Base-by-base conservation (phyloP, 2,888 invertebrate species). In the Ophion slaviceki region DNA sequence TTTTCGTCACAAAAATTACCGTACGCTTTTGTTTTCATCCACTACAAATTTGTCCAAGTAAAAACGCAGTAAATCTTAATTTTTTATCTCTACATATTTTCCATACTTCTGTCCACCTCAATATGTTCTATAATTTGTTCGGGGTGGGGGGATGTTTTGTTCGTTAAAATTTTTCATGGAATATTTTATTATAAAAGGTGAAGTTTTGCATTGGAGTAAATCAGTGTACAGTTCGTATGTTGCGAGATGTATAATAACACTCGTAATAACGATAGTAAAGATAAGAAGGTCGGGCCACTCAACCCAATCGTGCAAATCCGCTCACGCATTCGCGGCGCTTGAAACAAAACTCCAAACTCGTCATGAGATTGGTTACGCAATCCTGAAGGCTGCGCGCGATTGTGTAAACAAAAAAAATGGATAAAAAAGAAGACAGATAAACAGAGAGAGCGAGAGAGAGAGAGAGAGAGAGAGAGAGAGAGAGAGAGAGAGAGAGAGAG, bases 281-380 rank as follows among this genome's bases (percentile, higher is more conserved):
- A 77, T 68, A 70, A 80, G 77, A 53, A 78, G 40, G 45, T 17
- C 82, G 36, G 66, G 45, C 66, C 5, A 62, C 59, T 71, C 84
- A 86, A 90, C 80, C 86, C 88, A 87, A 89, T 89, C 89, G 88
- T 86, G 76, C 82, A 78, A 87, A 87, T 84, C 76, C 84, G 82
- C 82, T 86, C 86, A 82, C 71, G 70, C 74, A 40, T 77, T 82
- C 79, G 79, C 61, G 4, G 17, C 53, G 77, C 77, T 83, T 79
- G 71, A 85, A 85, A 83, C 62, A 36, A 78, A 53, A 59, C 70
- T 47, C 71, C 62, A 79, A 81, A 61, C 85, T 80, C 86, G 84
- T 86, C 84, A 40, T 84, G 86, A 86, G 80, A 80, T 76, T 82
- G 77, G 80, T 86, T 83, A 70, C 71, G 64, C 77, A 75, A 82